A percentile compares a stretch with the other conserved stretches of the same genome.
These are phyloP conservation scores for Procambarus clarkii DNA, from an alignment of 1,140 invertebrate species.

Conservation along the genomic window DNA sequence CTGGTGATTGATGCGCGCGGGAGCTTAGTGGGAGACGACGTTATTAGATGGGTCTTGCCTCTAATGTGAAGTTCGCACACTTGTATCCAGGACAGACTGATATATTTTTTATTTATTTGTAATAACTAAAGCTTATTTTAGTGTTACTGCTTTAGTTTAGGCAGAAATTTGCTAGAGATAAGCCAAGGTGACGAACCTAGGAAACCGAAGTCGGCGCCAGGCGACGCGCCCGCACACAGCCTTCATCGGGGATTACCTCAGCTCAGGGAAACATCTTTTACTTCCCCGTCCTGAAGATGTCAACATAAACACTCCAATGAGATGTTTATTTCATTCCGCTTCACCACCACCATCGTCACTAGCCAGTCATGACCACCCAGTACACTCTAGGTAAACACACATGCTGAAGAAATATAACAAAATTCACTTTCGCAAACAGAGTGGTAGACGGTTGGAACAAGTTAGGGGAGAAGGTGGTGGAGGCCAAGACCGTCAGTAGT, in stretches of 20 bases:
- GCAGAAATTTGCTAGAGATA: too few species aligned
- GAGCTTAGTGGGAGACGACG: neutral
- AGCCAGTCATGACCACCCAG: neutral
- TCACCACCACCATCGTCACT: neutral
- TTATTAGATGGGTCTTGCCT: neutral
- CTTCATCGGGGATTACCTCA: neutral
- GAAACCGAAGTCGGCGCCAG: constrained; percentile 2
- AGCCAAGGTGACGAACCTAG: too few species aligned
- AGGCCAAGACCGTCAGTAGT: too few species aligned
- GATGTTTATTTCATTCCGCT: neutral
- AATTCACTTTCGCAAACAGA: too few species aligned
- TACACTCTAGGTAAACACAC: neutral
- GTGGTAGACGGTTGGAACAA: too few species aligned
- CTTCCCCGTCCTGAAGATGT: neutral
- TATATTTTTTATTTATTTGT: too few species aligned
- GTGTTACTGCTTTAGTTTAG: too few species aligned
- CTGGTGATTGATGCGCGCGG: neutral
- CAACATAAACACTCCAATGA: neutral
- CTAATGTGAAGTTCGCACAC: neutral
- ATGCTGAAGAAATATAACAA: too few species aligned
- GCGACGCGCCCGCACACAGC: neutral
- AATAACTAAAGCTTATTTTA: too few species aligned
- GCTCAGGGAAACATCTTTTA: neutral
- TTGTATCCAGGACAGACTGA: neutral
- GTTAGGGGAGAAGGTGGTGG: too few species aligned